Evolutionary conservation across 2,888 invertebrate genomes (phyloP).

Genomic region (Aleiodes testaceus): DNA sequence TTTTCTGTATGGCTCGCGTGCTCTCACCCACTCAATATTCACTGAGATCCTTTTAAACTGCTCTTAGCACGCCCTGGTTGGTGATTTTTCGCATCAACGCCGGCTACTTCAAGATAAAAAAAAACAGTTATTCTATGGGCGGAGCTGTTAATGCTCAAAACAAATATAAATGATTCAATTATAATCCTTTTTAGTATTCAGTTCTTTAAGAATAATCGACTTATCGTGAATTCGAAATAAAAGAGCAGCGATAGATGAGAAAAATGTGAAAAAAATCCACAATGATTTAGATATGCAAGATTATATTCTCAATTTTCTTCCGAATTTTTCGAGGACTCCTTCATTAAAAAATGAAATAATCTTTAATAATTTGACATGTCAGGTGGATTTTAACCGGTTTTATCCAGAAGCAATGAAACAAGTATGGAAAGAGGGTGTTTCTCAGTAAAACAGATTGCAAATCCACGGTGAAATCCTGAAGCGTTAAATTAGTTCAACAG

Average conservation of each 20-base stretch:
- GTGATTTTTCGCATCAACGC: slow-evolving; percentile 31
- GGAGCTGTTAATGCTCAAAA: no score
- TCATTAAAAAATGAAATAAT: no score
- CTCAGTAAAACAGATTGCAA: slow-evolving; percentile 29
- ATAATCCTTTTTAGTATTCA: no score
- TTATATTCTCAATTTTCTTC: no score
- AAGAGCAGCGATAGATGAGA: no score
- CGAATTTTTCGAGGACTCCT: no score
- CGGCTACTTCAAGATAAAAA: slow-evolving; percentile 14
- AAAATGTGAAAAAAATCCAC: no score
- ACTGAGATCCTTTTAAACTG: slow-evolving; percentile 29
- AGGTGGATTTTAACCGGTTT: no score
- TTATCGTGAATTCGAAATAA: no score
- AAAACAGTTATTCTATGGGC: slow-evolving; percentile 4
- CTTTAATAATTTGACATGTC: no score
- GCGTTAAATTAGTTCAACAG: slow-evolving; percentile 27
- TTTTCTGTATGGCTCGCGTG: not conserved
- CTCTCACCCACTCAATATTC: slow-evolving; percentile 34
- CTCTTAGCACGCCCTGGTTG: slow-evolving; percentile 24
- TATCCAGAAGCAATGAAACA: slow-evolving; percentile 16
- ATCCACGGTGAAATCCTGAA: slow-evolving; percentile 19
- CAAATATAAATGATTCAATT: slow-evolving; percentile 14
- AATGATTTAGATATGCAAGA: no score
- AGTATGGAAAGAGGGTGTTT: not conserved
- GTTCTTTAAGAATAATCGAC: no score